Percentiles rank a stretch among this genome's conserved stretches.
These are phyloP conservation scores for Nomada goodeniana DNA, from an alignment of 2,888 invertebrate species.

Conservation along the genomic window DNA sequence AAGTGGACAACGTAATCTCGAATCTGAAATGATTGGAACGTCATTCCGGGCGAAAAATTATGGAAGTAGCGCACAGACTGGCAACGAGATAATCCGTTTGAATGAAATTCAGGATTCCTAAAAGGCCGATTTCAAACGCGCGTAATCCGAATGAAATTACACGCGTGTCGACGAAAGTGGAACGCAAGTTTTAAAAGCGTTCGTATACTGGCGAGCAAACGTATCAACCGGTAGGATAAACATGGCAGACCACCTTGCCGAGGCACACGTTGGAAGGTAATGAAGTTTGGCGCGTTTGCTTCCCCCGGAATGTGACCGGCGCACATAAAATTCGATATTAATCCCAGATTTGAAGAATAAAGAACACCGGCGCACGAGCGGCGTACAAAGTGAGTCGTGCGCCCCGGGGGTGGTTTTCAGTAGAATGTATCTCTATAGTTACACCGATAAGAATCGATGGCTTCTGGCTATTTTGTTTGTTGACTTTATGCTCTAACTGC, in stretches of 20 bases:
- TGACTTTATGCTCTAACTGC: too few species aligned
- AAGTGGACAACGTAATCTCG: background rate
- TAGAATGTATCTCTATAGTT: too few species aligned
- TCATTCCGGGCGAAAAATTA: constrained; percentile 53
- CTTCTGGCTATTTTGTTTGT: too few species aligned
- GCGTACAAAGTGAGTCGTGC: background rate
- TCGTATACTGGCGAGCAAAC: constrained; percentile 40
- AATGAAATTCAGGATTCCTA: constrained; percentile 38
- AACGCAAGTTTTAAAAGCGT: constrained; percentile 65
- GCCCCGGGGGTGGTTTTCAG: background rate
- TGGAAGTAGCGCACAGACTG: constrained; percentile 35
- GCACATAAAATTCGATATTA: constrained; percentile 55
- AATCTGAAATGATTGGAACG: constrained; percentile 16
- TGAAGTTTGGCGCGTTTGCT: constrained; percentile 46
- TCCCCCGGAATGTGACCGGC: constrained; percentile 23
- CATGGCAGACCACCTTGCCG: constrained; percentile 48
- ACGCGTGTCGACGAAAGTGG: constrained; percentile 51
- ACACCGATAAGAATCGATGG: too few species aligned
- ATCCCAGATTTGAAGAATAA: background rate
- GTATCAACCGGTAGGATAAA: constrained; percentile 55
- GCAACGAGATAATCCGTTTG: constrained; percentile 51
- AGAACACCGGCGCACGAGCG: background rate
- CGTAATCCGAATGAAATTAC: constrained; percentile 61
- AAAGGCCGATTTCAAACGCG: constrained; percentile 60
- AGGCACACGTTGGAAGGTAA: constrained; percentile 21